A percentile compares a stretch with the other conserved stretches of the same genome.
Conservation (phyloP, 2,888 invertebrate genomes). For the Cyclophora albipunctata region DNA sequence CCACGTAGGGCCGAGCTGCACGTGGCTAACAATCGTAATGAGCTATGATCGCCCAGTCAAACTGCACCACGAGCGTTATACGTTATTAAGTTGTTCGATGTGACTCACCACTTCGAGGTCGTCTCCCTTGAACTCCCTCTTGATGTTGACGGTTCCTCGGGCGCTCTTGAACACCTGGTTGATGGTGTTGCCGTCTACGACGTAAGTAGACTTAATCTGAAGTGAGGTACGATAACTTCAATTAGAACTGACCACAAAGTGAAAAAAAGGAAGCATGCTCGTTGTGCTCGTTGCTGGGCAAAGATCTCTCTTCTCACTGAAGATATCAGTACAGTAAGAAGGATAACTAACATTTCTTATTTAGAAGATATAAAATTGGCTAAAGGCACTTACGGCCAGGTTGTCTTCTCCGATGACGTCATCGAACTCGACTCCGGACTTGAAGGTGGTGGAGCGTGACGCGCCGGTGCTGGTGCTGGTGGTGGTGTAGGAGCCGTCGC, state of each 20-base stretch:
- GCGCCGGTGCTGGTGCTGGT: slow-evolving; percentile 5
- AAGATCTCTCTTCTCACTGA: no score
- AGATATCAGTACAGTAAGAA: no score
- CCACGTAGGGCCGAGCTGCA: no score
- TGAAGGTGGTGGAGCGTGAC: slow-evolving; percentile 21
- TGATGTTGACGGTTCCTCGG: slow-evolving; percentile 17
- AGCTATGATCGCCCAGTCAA: no score
- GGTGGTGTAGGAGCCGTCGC: slow-evolving; percentile 25
- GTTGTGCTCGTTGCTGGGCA: no score
- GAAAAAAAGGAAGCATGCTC: no score
- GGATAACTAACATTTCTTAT: no score
- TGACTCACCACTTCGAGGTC: slow-evolving; percentile 31
- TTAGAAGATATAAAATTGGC: no score
- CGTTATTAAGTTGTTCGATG: no score
- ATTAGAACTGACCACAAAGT: neutral
- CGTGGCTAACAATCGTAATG: no score
- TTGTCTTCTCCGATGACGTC: slow-evolving; percentile 17
- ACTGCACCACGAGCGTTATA: no score
- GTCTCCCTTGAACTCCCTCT: slow-evolving; percentile 28
- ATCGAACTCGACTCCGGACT: slow-evolving; percentile 28
- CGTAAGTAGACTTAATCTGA: slow-evolving; percentile 26
- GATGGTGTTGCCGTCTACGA: slow-evolving; percentile 30
- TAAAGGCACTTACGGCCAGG: slow-evolving; percentile 11
- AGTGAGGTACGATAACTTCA: slow-evolving; percentile 1
- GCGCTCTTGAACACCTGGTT: slow-evolving; percentile 27